Evolutionary conservation across 2,113 vertebrate species (phyloP), one percentile per base, ranked within the genome.

Genomic region (Oreochromis tanganicae): DNA sequence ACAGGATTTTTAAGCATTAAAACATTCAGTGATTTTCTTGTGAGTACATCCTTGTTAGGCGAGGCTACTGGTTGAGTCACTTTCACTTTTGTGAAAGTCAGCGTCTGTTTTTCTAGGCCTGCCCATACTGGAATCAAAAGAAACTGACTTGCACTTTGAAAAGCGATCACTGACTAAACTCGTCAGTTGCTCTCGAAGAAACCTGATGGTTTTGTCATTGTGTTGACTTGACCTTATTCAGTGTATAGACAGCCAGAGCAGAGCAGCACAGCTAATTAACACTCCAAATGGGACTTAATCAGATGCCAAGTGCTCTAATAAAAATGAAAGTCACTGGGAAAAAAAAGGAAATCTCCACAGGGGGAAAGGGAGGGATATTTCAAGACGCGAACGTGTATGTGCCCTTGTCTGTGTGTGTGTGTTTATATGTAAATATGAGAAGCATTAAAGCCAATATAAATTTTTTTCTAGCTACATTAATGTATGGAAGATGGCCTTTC

Each of bases 171-270:
- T 55, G 43, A n/a, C 54, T 82, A 57, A 92, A 90, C 36, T 75
- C 82, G 4, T 75, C 52, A 56, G 34, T 66, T 63, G 73, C 91
- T 91, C 86, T 89, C 24, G 13, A 91, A 85, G 82, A 93, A 91
- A 88, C 80, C 84, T 87, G 88, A 93, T 89, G 89, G 73, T 87
- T 86, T 84, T 91, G 81, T 91, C 94, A 93, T 91, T 94, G 94
- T 94, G 94, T 94, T 91, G 89, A 93, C 84, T 81, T 94, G 91
- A 94, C 94, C 93, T 94, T 93, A 89, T 92, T 94, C 52, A 17
- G 79, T 41, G 80, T 57, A 84, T 61, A 92, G 85, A 78, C 87
- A 82, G 80, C 66, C 1, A 54, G 57, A 93, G 85, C 91, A 91
- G 85, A 92, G 91, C 91, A 82, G 59, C 91, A 89, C 85, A 86